Conservation (phyloP, 1,140 invertebrate species). For the Sminthurides bifidus region DNA sequence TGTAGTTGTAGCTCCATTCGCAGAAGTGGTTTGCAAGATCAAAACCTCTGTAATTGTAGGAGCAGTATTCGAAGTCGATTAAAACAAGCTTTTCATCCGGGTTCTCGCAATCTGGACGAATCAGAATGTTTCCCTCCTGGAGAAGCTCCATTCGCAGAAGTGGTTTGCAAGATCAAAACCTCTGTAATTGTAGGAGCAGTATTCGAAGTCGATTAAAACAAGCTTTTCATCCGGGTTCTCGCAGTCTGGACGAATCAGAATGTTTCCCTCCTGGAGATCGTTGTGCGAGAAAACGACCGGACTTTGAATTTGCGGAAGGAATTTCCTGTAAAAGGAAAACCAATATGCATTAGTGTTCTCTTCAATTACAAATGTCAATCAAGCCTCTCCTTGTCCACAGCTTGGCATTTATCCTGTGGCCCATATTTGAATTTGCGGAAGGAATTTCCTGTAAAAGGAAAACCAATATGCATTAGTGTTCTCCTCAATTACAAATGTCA, state of each 20-base stretch:
- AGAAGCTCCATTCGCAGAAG: conserved; percentile 86
- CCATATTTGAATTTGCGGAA: conserved; percentile 49
- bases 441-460: conserved; percentile 37
- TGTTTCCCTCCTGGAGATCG: conserved; percentile 86
- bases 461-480: too few relatives aligned
- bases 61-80: conserved; percentile 89
- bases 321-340: conserved; percentile 36
- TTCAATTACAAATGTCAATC: too few relatives aligned
- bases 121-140: conserved; percentile 68
- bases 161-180: conserved; percentile 94
- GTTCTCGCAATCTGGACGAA: conserved; percentile 24
- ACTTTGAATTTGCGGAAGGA: conserved; percentile 43
- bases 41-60: conserved; percentile 84
- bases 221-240: conserved; percentile 37
- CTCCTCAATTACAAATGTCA: too few relatives aligned
- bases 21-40: conserved; percentile 93
- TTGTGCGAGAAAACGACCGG: conserved; percentile 95
- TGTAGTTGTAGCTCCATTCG: conserved; percentile 90
- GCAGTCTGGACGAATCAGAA: conserved; percentile 35
- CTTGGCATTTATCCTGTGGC: too few relatives aligned
- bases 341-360: too few relatives aligned
- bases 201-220: conserved; percentile 84
- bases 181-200: conserved; percentile 84
- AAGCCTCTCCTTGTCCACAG: too few relatives aligned
- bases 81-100: conserved; percentile 46